phyloP scores from a whole-genome alignment of 2,797 vertebrate genomes.

The Psittacula derbiana region DNA sequence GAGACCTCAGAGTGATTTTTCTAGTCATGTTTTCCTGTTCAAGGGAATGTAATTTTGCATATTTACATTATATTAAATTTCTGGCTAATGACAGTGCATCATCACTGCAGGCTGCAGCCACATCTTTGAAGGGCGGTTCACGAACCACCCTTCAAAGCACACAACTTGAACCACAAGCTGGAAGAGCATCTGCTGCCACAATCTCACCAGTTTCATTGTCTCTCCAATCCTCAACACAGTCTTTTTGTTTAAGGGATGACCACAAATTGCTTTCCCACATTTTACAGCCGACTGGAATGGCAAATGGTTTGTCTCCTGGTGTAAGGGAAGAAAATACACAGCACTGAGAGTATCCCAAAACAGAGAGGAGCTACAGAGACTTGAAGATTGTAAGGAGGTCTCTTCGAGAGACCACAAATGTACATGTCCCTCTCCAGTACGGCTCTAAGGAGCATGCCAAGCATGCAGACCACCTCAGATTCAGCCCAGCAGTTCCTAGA shows the following conservation, averaged over 20 bases:
- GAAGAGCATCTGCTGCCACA: background rate
- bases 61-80: background rate
- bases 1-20: background rate
- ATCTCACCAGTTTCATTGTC: background rate
- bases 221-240: background rate
- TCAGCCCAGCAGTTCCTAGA: slow-evolving; percentile 22
- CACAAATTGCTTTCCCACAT: background rate
- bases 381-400: background rate
- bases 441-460: background rate
- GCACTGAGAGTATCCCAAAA: background rate
- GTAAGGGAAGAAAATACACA: background rate
- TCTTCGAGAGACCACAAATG: background rate
- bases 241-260: background rate
- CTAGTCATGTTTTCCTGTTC: background rate
- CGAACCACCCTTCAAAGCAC: background rate
- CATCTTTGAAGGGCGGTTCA: background rate
- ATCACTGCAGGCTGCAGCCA: background rate
- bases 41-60: background rate
- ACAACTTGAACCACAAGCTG: background rate
- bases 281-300: background rate
- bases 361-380: background rate
- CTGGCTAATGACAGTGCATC: background rate
- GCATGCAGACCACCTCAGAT: background rate
- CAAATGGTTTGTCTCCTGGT: background rate
- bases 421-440: background rate